A percentile compares a stretch with the other conserved stretches of the same genome.
phyloP scores from a whole-genome alignment of 2,888 invertebrate genomes.

The Drosophila falleni region DNA sequence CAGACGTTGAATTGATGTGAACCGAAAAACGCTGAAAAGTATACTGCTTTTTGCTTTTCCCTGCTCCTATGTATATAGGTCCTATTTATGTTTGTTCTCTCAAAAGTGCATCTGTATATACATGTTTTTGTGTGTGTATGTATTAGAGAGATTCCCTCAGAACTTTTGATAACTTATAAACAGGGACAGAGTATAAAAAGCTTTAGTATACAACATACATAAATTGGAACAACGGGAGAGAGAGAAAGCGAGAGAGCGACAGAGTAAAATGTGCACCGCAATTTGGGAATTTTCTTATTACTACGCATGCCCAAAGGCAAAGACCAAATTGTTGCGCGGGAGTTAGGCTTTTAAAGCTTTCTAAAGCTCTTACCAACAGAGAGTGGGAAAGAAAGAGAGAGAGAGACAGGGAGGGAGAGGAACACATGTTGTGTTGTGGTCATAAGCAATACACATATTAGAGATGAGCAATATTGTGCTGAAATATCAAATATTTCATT shows the following conservation, averaged over 20 bases:
- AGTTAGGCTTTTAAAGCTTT: slow-evolving; percentile 17
- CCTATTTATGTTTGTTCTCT: slow-evolving; percentile 33
- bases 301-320: slow-evolving; percentile 37
- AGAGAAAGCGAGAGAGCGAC: slow-evolving; percentile 4
- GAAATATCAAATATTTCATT: too few relatives aligned
- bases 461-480: neutral
- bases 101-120: slow-evolving; percentile 9
- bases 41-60: slow-evolving; percentile 54
- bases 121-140: slow-evolving; percentile 1
- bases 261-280: neutral
- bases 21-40: slow-evolving; percentile 60
- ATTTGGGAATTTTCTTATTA: slow-evolving; percentile 9
- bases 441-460: neutral
- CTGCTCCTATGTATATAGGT: slow-evolving; percentile 17
- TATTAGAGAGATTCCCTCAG: slow-evolving; percentile 38
- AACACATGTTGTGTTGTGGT: neutral
- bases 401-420: neutral
- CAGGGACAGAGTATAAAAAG: slow-evolving; percentile 36
- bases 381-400: neutral
- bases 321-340: slow-evolving; percentile 29
- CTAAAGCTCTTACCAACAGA: slow-evolving; percentile 14
- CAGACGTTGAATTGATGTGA: slow-evolving; percentile 29
- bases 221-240: slow-evolving; percentile 5
- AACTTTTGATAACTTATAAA: slow-evolving; percentile 45
- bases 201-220: slow-evolving; percentile 38